Evolutionary conservation across 2,888 invertebrate species (phyloP), one percentile per base, ranked within the genome.

Genomic region (Cephus runcator): DNA sequence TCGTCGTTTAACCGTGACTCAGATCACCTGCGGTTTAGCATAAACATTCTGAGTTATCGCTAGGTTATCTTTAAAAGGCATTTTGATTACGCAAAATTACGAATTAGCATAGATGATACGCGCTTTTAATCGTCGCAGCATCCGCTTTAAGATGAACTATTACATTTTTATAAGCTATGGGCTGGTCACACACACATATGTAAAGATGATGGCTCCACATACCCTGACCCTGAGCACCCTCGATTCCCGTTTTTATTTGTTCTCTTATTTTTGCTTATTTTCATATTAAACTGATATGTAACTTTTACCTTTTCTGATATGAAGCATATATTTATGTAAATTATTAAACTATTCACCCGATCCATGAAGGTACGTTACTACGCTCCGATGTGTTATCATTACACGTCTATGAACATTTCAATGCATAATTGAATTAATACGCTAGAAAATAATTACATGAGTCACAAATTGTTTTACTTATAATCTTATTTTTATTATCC

Each of bases 81-180:
- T 1, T 15, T 40, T 15, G 15, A 40, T 40, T 23, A 40, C 40
- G 6, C 75, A 34, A 77, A 73, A 76, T 77, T 73, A 76, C 35
- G 74, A 56, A 80, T 81, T 79, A 80, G 73, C 80, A 80, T 81
- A 80, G 75, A 15, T 71, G 73, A 80, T 81, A 56, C 1, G 23
- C 77, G 76, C 69, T 75, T 73, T 79, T 80, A 79, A 80, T 80
- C 4, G 23, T 23, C 56, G 9, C 23, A 56, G 56, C 2, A 56
- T 56, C 56, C 23, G 56, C 9, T 56, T 56, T 56, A 6, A 40
- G 6, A 15, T 40, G 15, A 40, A 40, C 40, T 40, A 40, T 15
- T 4, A 15, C 15, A 15, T 15, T 40, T 40, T 40, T 40, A 1
- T 40, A 15, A 15, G 15, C 15, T 40, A 40, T 15, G 4, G 15